Conservation (phyloP, 2,888 invertebrate species). For the Tolmerus cingulatus region DNA sequence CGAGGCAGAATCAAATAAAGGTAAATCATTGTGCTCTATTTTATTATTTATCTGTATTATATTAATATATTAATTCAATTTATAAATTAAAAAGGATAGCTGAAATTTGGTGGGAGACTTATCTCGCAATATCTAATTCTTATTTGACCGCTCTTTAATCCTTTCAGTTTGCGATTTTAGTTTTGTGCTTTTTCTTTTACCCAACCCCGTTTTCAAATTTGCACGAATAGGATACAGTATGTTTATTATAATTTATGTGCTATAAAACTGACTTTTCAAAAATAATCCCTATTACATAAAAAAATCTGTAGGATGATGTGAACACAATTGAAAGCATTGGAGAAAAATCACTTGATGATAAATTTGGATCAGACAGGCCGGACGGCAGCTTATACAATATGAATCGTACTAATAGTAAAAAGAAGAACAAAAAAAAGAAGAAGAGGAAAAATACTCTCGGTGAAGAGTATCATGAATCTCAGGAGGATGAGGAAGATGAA, state of each 20-base stretch:
- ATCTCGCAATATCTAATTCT: not conserved
- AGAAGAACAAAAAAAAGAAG: conserved; percentile 21
- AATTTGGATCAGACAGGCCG: not conserved
- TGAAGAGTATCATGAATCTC: conserved; percentile 51
- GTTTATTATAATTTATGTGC: too few relatives aligned
- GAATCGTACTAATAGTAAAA: not conserved
- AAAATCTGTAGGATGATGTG: not conserved
- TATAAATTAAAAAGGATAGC: too few relatives aligned
- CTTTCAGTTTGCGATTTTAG: too few relatives aligned
- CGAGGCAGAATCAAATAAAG: not conserved
- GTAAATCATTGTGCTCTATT: not conserved
- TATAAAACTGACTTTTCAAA: too few relatives aligned
- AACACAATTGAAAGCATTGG: not conserved
- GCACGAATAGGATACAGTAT: too few relatives aligned
- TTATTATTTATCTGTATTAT: too few relatives aligned
- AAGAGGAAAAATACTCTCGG: conserved; percentile 33
- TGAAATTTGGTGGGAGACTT: too few relatives aligned
- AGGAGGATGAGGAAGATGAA: conserved; percentile 56
- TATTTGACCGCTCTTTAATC: not conserved
- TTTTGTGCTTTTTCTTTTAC: too few relatives aligned
- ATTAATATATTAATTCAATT: too few relatives aligned
- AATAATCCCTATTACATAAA: not conserved
- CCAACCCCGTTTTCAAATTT: too few relatives aligned
- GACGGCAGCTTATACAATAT: not conserved
- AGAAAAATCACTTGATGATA: not conserved